Conservation (phyloP, 2,113 vertebrate genomes). For the Pao palembangensis region DNA sequence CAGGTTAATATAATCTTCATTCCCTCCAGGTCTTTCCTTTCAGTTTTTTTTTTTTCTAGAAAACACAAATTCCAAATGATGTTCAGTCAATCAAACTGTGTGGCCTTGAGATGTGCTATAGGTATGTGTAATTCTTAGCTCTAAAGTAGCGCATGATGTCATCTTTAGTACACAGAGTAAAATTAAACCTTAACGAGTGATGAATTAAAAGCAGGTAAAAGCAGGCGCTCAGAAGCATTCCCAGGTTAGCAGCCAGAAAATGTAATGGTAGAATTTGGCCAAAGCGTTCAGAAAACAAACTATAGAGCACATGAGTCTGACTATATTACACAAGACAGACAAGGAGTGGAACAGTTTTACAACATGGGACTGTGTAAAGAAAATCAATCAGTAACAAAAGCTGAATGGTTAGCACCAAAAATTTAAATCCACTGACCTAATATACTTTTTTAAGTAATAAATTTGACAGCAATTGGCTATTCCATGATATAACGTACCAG, state of each 20-base stretch:
- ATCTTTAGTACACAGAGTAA: background rate
- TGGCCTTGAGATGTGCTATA: slow-evolving; percentile 12
- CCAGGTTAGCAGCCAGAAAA: slow-evolving; percentile 5
- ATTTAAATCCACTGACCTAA: too few relatives aligned
- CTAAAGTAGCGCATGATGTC: slow-evolving; percentile 5
- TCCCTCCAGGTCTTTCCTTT: slow-evolving; percentile 7
- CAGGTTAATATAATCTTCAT: slow-evolving; percentile 51
- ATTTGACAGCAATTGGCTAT: too few relatives aligned
- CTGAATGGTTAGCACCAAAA: too few relatives aligned
- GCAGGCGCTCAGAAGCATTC: slow-evolving; percentile 11
- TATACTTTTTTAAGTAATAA: too few relatives aligned
- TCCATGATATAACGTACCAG: slow-evolving; percentile 1
- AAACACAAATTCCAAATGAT: too few relatives aligned
- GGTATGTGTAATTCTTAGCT: slow-evolving; percentile 7
- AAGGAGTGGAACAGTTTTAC: background rate
- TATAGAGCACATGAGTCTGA: background rate
- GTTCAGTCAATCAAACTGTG: background rate
- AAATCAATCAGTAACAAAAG: too few relatives aligned
- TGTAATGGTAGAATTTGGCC: background rate
- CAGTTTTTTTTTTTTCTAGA: too few relatives aligned
- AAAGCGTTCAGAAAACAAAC: background rate
- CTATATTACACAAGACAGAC: background rate
- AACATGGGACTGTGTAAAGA: background rate
- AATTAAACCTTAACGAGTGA: background rate
- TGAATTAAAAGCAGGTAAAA: slow-evolving; percentile 5